Base-by-base conservation (phyloP, 2,113 vertebrate species). In the Paratilapia polleni region DNA sequence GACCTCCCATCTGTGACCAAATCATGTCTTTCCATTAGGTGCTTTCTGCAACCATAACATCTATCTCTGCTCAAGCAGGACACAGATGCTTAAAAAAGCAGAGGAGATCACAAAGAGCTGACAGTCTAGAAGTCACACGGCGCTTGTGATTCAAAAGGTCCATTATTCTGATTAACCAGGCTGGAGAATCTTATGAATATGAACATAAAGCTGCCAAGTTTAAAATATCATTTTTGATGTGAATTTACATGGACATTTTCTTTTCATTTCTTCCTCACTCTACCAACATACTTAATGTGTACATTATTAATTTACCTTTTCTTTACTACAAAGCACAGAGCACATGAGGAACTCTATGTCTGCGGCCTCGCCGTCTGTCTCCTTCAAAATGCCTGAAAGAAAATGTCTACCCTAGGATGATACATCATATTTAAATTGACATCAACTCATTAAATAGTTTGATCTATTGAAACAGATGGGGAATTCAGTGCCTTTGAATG, bases 11-110 rank as follows among this genome's bases (percentile, higher is more conserved):
- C 91, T 93, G 92, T 93, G 89, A 89, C 88, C 36, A 22, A 91
- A 91, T 89, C 82, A 70, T 74, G 82, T 81, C 87, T 89, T 87
- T 87, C 86, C 90, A 93, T 94, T 91, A 93, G 92, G 91, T 94
- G 84, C 84, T 92, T 74, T 74, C 80, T 36, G 75, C 60, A 89
- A 93, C 87, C 93, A 89, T 84, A 93, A 92, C 91, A 73, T 88
- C 92, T 91, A 86, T 90, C 87, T 90, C 68, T 26, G 66, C 85
- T 90, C 57, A 7, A 57, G 68, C 88, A 81, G 89, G 91, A 93
- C 91, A 90, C 80, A 93, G 89, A 92, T 77, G 81, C 88, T 92
- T 88, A 85, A 91, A 92, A 91, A 91, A 93, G 86, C 86, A 83
- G 60, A 74, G 28, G 64, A 70, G 82, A 80, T 88, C 87, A 94